These are phyloP conservation scores for Sinocyclocheilus maitianheensis DNA, from an alignment of 2,113 vertebrate species.

Conservation along the genomic window DNA sequence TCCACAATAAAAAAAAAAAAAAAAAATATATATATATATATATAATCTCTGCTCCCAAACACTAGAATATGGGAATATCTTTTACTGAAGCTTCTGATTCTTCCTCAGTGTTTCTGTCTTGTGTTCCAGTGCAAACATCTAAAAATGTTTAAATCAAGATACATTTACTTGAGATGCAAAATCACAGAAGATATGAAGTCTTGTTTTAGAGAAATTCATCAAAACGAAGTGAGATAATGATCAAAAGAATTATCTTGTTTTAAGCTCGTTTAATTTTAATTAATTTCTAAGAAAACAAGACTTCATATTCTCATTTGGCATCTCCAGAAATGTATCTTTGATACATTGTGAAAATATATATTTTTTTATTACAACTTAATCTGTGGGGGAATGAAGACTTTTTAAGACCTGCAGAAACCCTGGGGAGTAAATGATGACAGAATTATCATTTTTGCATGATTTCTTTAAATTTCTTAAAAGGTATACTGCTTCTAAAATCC, in stretches of 20 bases:
- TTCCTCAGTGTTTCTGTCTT: background rate
- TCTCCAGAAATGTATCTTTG: background rate
- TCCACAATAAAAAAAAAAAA: no score
- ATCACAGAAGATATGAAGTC: background rate
- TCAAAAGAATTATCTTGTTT: background rate
- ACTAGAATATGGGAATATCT: background rate
- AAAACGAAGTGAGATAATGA: background rate
- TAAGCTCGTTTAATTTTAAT: no score
- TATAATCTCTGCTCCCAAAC: no score
- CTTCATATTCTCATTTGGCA: background rate
- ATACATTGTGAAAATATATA: background rate
- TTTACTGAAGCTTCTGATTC: background rate
- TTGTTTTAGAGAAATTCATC: background rate
- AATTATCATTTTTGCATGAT: background rate
- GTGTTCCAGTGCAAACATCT: no score
- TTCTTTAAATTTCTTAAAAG: background rate
- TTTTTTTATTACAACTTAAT: background rate
- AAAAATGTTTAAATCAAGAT: background rate
- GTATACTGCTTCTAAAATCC: background rate
- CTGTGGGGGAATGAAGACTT: no score
- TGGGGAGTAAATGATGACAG: background rate
- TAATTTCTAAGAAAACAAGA: background rate
- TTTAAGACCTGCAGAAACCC: background rate
- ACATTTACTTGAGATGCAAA: background rate
- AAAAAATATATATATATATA: no score